Evolutionary conservation across 1,140 invertebrate genomes (phyloP).

Genomic region (Drosophila obscura): DNA sequence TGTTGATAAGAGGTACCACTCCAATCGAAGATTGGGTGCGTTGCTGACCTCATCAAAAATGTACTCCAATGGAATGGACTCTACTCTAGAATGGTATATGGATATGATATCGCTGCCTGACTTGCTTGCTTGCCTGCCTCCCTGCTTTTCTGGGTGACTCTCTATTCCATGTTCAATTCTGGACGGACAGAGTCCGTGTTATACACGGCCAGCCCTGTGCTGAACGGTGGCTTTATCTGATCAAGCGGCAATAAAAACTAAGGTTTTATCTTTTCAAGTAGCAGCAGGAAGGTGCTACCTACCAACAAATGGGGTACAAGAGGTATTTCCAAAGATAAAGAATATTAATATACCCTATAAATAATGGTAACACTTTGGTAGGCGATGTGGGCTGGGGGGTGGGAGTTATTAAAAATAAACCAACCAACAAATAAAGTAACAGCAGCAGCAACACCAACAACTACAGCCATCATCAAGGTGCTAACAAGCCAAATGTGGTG

Average conservation of each 20-base stretch:
- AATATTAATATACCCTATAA: conserved; percentile 84
- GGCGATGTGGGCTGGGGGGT: conserved; percentile 30
- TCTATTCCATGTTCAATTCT: too few relatives aligned
- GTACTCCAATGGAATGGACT: conserved; percentile 67
- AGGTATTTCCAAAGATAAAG: conserved; percentile 81
- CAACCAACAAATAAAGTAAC: conserved; percentile 51
- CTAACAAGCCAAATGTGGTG: conserved; percentile 72
- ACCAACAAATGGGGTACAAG: conserved; percentile 58
- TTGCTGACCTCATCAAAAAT: conserved; percentile 78
- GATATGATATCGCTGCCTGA: conserved; percentile 70
- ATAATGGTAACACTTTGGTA: conserved; percentile 52
- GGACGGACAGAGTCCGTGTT: conserved; percentile 41
- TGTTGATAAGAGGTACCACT: conserved; percentile 57
- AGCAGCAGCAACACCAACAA: conserved; percentile 8
- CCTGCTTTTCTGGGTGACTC: conserved; percentile 20
- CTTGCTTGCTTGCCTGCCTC: conserved; percentile 4
- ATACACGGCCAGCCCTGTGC: conserved; percentile 60
- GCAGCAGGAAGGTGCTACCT: conserved; percentile 82
- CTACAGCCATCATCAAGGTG: conserved; percentile 53
- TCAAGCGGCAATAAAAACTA: conserved; percentile 83
- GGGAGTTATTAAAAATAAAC: conserved; percentile 78
- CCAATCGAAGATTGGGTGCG: conserved; percentile 52
- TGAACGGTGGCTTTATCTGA: conserved; percentile 83
- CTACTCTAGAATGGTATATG: conserved; percentile 68
- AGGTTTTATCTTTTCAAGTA: conserved; percentile 84